Base-by-base conservation (phyloP, 2,888 invertebrate species). In the Spilosoma lubricipeda region DNA sequence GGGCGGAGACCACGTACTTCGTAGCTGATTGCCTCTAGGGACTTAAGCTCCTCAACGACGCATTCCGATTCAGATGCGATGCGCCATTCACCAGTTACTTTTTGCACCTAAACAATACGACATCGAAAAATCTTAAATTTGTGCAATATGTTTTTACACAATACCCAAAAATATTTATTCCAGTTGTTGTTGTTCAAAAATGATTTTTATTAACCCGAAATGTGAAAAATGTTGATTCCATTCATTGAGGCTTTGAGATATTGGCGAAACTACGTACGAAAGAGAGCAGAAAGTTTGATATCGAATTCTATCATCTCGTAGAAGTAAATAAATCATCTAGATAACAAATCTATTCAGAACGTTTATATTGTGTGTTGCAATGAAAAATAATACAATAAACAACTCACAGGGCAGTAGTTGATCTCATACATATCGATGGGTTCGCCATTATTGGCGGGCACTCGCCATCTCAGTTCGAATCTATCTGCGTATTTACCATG, bases 391-490 rank as follows among this genome's bases (percentile, higher is more conserved):
- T 65, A 84, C 70, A 83, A 83, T 76, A 80, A 82, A 77, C 80
- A 83, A 92, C 93, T 97, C 96, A 98, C 98, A 89, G 97, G 97
- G 91, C 98, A 98, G 92, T 97, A 98, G 90, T 96, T 97, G 81
- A 99, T 96, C 91, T 97, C 96, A 92, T 98, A 99, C 91, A 96
- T 96, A 89, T 98, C 97, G 88, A 99, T 98, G 42, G 97, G 98
- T 93, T 98, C 98, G 15, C 99, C 99, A 92, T 99, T 99, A 89
- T 99, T 98, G 71, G 97, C 97, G 0, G 99, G 98, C 71, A 98
- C 97, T 86, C 97, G 97, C 99, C 99, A 99, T 88, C 97, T 96
- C 33, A 99, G 92, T 88, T 98, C 98, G 89, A 97, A 98, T 89
- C 97, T 97, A 93, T 98, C 97, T 42, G 97, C 97, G 90, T 97